Evolutionary conservation across 2,113 vertebrate genomes (phyloP).

Genomic region (Clarias batrachus): DNA sequence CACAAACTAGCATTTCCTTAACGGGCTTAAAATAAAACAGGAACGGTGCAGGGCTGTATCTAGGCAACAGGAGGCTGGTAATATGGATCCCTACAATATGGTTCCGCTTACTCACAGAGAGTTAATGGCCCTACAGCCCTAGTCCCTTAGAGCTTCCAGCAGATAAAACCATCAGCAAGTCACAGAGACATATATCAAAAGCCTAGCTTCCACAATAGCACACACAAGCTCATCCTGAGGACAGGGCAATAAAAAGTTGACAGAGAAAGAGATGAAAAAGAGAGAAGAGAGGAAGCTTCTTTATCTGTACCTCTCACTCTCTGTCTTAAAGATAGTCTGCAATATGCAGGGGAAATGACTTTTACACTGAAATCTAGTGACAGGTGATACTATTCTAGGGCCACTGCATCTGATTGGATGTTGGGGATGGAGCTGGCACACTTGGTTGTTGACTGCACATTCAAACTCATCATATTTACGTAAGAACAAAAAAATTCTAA

Average conservation of each 20-base stretch:
- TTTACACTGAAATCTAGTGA: conserved; percentile 28
- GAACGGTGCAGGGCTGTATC: conserved; percentile 65
- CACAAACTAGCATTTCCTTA: conserved; percentile 56
- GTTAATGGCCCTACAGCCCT: conserved; percentile 60
- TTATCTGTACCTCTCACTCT: conserved; percentile 50
- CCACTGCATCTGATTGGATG: conserved; percentile 5
- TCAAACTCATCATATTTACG: background rate
- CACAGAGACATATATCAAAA: conserved; percentile 58
- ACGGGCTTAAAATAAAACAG: conserved; percentile 70
- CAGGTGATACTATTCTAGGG: conserved; percentile 44
- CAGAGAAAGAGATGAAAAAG: conserved; percentile 6
- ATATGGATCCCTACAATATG: conserved; percentile 65
- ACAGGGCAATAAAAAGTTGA: conserved; percentile 23
- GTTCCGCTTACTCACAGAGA: conserved; percentile 64
- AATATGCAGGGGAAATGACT: conserved; percentile 28
- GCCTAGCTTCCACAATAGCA: conserved; percentile 43
- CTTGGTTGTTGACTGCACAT: conserved; percentile 43
- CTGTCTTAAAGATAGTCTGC: conserved; percentile 22
- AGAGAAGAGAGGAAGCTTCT: conserved; percentile 31
- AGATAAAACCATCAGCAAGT: conserved; percentile 57
- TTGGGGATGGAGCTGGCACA: background rate
- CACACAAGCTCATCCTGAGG: conserved; percentile 37
- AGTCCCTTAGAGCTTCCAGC: conserved; percentile 44
- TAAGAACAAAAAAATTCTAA: background rate
- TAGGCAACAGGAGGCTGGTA: conserved; percentile 69